Base-by-base conservation (phyloP, 2,888 invertebrate species). In the Stomorhina lunata region DNA sequence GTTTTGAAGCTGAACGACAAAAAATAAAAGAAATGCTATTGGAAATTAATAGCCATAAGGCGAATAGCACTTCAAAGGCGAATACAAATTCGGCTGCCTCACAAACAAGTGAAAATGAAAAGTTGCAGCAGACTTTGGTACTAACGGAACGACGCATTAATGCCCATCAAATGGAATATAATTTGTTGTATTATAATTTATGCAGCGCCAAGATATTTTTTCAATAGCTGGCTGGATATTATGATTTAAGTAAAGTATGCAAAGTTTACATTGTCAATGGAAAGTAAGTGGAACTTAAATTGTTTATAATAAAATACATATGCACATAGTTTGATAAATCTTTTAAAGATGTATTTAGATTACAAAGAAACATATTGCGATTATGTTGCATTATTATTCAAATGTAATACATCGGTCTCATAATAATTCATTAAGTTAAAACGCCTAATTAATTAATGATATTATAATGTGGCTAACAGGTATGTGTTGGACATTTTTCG, bases 191-290 rank as follows among this genome's bases (percentile, higher is more conserved):
- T 90, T 98, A 96, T 90, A 98, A 96, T 87, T 93, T 99, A 72
- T 97, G 96, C 85, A 98, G 98, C 90, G 98, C 99, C 5, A 94
- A 97, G 90, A 97, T 99, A 89, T 98, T 99, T 92, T 99, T 99
- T 91, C 95, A 96, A 90, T 94, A 86, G 68, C 0, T 34, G 9
- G n/a, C n/a, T 10, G 27, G 27, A 6, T 22, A n/a, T 32, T 63
- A 45, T 22, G 10, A 6, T 50, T 6, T 10, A 53, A 32, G 1
- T 25, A 17, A 29, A 20, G n/a, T n/a, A n/a, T n/a, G n/a, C n/a
- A n/a, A n/a, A n/a, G n/a, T n/a, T n/a, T n/a, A n/a, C n/a, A n/a
- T n/a, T n/a, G n/a, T n/a, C n/a, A n/a, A n/a, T n/a, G 32, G 29
- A 65, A 65, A 32, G 25, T 43, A 66, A 25, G 17, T 48, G 48